These are phyloP conservation scores for Maccullochella peelii DNA, from an alignment of 2,113 vertebrate genomes.

Conservation along the genomic window DNA sequence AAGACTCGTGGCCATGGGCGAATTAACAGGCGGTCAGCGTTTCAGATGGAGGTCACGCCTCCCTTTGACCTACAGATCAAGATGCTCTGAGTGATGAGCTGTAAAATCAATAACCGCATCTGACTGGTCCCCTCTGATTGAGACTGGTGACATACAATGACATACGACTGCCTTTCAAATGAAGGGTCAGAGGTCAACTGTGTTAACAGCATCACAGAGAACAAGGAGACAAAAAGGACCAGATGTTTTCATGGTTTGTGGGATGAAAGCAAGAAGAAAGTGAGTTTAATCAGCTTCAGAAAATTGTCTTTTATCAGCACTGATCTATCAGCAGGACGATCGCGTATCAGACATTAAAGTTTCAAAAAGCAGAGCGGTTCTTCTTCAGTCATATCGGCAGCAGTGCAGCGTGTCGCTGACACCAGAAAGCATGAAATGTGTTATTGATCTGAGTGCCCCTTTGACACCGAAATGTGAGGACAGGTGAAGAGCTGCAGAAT, in stretches of 20 bases:
- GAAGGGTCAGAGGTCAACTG: conserved; percentile 36
- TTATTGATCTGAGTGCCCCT: conserved; percentile 50
- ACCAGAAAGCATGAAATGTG: conserved; percentile 60
- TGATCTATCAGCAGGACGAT: neutral
- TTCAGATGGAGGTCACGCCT: neutral
- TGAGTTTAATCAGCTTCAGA: neutral
- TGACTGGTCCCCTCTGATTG: conserved; percentile 1
- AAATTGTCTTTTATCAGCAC: neutral
- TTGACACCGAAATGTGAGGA: conserved; percentile 30
- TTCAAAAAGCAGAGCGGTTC: neutral
- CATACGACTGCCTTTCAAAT: conserved; percentile 18
- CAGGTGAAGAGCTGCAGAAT: conserved; percentile 16
- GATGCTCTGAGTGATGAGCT: conserved; percentile 23
- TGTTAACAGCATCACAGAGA: conserved; percentile 12
- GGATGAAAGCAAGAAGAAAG: neutral
- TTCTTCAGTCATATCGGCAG: neutral
- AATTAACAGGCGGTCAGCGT: neutral
- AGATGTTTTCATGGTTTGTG: neutral
- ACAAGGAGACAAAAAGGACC: neutral
- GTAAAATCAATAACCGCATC: conserved; percentile 40
- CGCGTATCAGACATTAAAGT: neutral
- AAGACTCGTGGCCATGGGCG: neutral
- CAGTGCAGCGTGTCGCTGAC: conserved; percentile 10
- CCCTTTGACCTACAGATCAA: conserved; percentile 38
- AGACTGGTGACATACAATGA: conserved; percentile 3